Evolutionary conservation across 1,140 invertebrate species (phyloP), one percentile per base, ranked within the genome.

Genomic region (Chironomus tepperi): DNA sequence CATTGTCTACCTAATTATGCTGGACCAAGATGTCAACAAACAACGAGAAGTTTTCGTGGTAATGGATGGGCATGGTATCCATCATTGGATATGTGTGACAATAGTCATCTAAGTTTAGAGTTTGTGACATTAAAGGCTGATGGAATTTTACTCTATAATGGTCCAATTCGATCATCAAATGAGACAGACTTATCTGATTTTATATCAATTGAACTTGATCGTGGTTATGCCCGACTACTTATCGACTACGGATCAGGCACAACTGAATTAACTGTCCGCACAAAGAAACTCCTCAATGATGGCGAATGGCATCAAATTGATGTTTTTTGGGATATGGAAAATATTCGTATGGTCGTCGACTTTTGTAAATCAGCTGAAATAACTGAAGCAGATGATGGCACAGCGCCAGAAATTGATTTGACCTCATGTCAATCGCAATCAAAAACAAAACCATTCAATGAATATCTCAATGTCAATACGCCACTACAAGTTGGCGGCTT

Each of bases 181-280:
- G 86, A 87, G 77, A 75, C 79, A 3, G 78, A 86, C 12, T 77
- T 87, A n/a, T 83, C 80, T 73, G 90, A 91, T 80, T 91, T 90
- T 76, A 87, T 91, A 74, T 85, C 88, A 12, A 76, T 91, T 67
- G 88, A 91, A 80, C 79, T 91, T 74, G 83, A 85, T 42, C 85
- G 86, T 76, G 90, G 89, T 8, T 86, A 87, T 77, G 89, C 89
- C 3, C 77, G 86, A 42, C 79, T 91, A 15, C 84, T 89, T 12
- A 83, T 91, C 64, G 88, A 91, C 79, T 90, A 90, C 80, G 90
- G 90, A 10, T 88, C 89, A 0, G 89, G 89, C 70, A 87, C 85
- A 0, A 78, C 89, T 67, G 86, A 88, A 77, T 79, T 91, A 43
- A 81, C 83, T 21, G 81, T 91, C 0, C 85, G 87, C 77, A 85